phyloP scores from a whole-genome alignment of 2,888 invertebrate genomes.

The Pristionchus fissidentatus region DNA sequence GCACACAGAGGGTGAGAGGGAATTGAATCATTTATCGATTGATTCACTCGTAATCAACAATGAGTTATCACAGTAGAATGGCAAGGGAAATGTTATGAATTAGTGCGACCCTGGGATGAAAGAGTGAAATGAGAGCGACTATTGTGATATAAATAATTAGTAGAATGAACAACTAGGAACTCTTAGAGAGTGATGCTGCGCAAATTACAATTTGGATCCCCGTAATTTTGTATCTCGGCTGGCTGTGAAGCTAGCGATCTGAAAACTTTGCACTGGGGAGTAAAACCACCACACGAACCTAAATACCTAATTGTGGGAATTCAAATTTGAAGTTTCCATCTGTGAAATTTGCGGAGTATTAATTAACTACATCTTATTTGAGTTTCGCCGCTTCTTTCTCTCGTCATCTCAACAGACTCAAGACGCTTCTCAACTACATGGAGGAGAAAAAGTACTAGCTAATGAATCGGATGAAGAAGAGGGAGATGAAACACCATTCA shows the following conservation, averaged over 20 bases:
- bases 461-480: slow-evolving; percentile 39
- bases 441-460: slow-evolving; percentile 14
- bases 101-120: background rate
- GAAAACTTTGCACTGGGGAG: too few relatives aligned
- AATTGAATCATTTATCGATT: background rate
- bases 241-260: too few relatives aligned
- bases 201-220: too few relatives aligned
- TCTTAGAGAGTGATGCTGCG: too few relatives aligned
- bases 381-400: slow-evolving; percentile 54
- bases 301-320: too few relatives aligned
- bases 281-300: too few relatives aligned
- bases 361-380: background rate
- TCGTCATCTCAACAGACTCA: slow-evolving; percentile 48
- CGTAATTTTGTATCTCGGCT: too few relatives aligned
- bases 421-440: slow-evolving; percentile 30
- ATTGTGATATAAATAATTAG: too few relatives aligned
- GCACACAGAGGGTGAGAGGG: background rate
- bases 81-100: background rate
- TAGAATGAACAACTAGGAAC: too few relatives aligned
- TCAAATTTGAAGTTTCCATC: too few relatives aligned
- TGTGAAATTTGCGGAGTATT: too few relatives aligned
- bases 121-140: slow-evolving; percentile 1
- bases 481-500: background rate
- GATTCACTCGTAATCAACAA: background rate
- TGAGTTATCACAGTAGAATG: background rate